A percentile compares a stretch with the other conserved stretches of the same genome.
phyloP scores from a whole-genome alignment of 1,140 invertebrate genomes.

The Mamestra configurata region DNA sequence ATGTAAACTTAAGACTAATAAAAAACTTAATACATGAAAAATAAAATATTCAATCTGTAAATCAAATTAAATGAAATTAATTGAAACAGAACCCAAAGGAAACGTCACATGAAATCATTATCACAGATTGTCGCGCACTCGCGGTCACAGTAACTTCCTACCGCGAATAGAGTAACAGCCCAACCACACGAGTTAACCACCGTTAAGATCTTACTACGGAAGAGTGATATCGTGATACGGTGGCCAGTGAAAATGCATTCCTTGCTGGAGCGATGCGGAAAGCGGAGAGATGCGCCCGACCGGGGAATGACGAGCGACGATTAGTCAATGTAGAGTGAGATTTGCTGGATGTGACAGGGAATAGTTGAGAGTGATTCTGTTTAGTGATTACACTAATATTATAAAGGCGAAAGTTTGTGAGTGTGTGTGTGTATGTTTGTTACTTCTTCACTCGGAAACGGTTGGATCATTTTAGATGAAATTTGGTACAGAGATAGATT shows the following conservation, averaged over 20 bases:
- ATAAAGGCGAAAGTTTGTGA: too few species aligned
- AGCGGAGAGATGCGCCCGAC: conserved; percentile 58
- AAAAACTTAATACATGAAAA: too few species aligned
- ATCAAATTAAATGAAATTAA: too few species aligned
- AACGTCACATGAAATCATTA: neutral
- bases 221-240: conserved; percentile 74
- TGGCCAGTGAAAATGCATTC: conserved; percentile 76
- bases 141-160: conserved; percentile 26
- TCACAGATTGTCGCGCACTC: neutral
- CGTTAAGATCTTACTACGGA: conserved; percentile 69
- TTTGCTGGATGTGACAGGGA: neutral
- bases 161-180: conserved; percentile 6
- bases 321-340: neutral
- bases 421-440: too few species aligned
- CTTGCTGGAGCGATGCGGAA: conserved; percentile 63
- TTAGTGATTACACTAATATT: too few species aligned
- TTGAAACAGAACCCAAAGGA: too few species aligned
- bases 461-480: too few species aligned
- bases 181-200: conserved; percentile 43
- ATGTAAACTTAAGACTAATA: too few species aligned
- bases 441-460: too few species aligned
- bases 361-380: neutral
- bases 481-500: too few species aligned
- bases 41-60: too few species aligned
- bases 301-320: neutral